Evolutionary conservation across 2,888 invertebrate genomes (phyloP).

Genomic region (Keiferia lycopersicella): DNA sequence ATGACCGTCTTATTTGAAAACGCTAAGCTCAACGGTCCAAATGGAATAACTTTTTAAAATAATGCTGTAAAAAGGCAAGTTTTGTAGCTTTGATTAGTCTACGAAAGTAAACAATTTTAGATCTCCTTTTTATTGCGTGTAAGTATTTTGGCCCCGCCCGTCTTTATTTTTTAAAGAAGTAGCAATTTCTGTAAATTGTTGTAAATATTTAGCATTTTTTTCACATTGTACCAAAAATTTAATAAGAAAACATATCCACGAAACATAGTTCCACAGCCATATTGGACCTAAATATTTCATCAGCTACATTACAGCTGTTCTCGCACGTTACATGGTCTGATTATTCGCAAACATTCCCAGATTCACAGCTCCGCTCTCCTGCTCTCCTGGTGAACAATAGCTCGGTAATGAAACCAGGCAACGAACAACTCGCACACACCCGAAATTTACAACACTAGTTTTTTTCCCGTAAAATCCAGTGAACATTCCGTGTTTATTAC

Average conservation of each 20-base stretch:
- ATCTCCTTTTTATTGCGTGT: too few species aligned
- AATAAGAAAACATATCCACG: neutral
- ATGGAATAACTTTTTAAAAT: too few species aligned
- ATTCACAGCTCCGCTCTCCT: constrained; percentile 7
- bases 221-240: too few species aligned
- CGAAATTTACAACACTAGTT: constrained; percentile 9
- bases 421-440: neutral
- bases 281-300: constrained; percentile 1
- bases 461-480: constrained; percentile 7
- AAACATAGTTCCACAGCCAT: neutral
- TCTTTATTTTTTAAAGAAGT: too few species aligned
- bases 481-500: constrained; percentile 10
- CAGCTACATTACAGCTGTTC: constrained; percentile 1
- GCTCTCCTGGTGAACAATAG: constrained; percentile 35
- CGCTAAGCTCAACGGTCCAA: too few species aligned
- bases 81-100: too few species aligned
- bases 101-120: too few species aligned
- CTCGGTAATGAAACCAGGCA: constrained; percentile 37
- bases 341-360: constrained; percentile 4
- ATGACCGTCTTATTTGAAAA: too few species aligned
- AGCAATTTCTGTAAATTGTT: too few species aligned
- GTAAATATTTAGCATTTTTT: too few species aligned
- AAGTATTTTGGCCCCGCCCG: too few species aligned
- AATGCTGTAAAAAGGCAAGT: too few species aligned
- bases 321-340: constrained; percentile 5